Percentiles rank a stretch among this genome's conserved stretches.
Evolutionary conservation across 2,888 invertebrate genomes (phyloP).

Genomic region (Ctena decussata): DNA sequence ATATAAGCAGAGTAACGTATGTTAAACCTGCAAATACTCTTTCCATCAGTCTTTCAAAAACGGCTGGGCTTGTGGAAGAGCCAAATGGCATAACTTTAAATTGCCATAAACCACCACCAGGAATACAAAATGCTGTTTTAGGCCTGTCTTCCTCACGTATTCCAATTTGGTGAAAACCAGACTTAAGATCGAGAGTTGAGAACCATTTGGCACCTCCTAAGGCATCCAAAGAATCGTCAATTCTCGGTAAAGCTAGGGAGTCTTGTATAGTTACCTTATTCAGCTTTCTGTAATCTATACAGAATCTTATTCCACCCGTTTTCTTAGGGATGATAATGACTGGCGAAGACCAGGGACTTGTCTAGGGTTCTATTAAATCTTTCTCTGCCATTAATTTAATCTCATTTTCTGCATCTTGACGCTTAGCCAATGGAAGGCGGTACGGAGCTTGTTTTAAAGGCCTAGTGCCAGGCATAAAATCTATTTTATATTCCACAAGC

Average conservation of each 20-base stretch:
- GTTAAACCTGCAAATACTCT: slow-evolving; percentile 33
- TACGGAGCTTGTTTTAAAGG: neutral
- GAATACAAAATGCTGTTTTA: slow-evolving; percentile 35
- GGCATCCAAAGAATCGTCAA: slow-evolving; percentile 47
- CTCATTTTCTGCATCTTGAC: neutral
- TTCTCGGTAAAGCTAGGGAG: slow-evolving; percentile 49
- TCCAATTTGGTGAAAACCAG: slow-evolving; percentile 53
- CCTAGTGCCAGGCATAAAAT: neutral
- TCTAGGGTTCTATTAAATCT: neutral
- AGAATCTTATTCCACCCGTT: slow-evolving; percentile 31
- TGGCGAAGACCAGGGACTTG: slow-evolving; percentile 43
- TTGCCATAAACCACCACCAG: slow-evolving; percentile 28
- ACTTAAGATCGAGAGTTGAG: slow-evolving; percentile 42
- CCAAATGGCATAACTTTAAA: slow-evolving; percentile 50
- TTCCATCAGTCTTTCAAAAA: slow-evolving; percentile 52
- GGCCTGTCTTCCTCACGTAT: slow-evolving; percentile 22
- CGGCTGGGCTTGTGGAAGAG: slow-evolving; percentile 40
- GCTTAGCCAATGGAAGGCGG: neutral
- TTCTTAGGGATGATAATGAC: slow-evolving; percentile 51
- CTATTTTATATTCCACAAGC: neutral
- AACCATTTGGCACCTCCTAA: slow-evolving; percentile 40
- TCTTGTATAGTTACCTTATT: slow-evolving; percentile 40
- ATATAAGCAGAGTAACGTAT: slow-evolving; percentile 39
- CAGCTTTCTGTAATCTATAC: slow-evolving; percentile 41
- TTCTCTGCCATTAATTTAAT: neutral